Evolutionary conservation across 2,888 invertebrate genomes (phyloP).

Genomic region (Nemurella pictetii): DNA sequence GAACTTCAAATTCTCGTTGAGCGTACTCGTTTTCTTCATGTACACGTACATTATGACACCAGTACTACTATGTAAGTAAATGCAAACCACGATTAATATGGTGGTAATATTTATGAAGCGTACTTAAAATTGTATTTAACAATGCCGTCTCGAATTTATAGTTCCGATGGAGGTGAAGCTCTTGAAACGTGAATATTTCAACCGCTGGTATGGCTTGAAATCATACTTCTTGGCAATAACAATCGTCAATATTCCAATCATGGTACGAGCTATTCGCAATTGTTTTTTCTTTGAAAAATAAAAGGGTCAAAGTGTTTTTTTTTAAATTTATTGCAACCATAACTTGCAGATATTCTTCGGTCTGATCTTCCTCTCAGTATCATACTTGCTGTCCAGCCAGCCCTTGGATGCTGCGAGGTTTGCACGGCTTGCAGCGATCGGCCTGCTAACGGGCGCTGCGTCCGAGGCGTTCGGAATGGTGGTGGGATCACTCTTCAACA

Average conservation of each 20-base stretch:
- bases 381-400: constrained; percentile 66
- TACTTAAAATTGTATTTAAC: background rate
- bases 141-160: constrained; percentile 48
- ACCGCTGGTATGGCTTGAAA: constrained; percentile 68
- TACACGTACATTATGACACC: constrained; percentile 67
- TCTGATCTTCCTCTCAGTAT: constrained; percentile 55
- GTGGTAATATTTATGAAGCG: background rate
- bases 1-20: constrained; percentile 64
- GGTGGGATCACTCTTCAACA: constrained; percentile 65
- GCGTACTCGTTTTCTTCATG: constrained; percentile 64
- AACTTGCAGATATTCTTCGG: constrained; percentile 55
- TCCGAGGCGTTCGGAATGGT: constrained; percentile 75
- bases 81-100: background rate
- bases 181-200: constrained; percentile 65
- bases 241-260: constrained; percentile 58
- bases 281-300: constrained; percentile 21
- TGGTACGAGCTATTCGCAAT: constrained; percentile 54
- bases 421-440: constrained; percentile 59
- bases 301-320: background rate
- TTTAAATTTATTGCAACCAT: background rate
- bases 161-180: constrained; percentile 65
- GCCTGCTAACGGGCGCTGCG: constrained; percentile 64
- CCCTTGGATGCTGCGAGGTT: constrained; percentile 66
- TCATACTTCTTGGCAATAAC: constrained; percentile 64
- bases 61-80: constrained; percentile 64